Base-by-base conservation (phyloP, 2,113 vertebrate genomes). In the Tupaia tana region DNA sequence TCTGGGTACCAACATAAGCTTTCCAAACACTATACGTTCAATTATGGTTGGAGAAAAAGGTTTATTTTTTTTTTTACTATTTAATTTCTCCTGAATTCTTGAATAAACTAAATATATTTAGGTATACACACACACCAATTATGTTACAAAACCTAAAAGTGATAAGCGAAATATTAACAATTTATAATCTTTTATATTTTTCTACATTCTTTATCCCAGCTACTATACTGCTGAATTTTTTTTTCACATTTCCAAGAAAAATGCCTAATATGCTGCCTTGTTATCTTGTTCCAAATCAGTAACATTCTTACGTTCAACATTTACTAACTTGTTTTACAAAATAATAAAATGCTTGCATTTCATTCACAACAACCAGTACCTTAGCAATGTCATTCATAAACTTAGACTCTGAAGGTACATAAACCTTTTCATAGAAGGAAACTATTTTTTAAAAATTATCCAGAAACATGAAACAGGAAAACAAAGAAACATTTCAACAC, bases 201-300 rank as follows among this genome's bases (percentile, higher is more conserved):
- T 64, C 11, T 89, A 6, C 7, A 85, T 61, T 95, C 9, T 86
- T 95, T 4, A 94, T 15, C 15, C 14, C 78, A 93, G 31, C 9
- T 79, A n/a, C 61, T 74, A 83, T 29, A 80, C 12, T 66, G 54
- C 27, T 91, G 18, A 43, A 1, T 74, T 94, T 22, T 43, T 43
- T 43, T 80, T 88, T 93, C 29, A 94, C n/a, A 86, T 87, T 94
- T 93, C 54, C 43, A 73, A 89, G 22, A 34, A 93, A 93, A 92
- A 94, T 69, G 14, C 1, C 18, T 79, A 75, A 66, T 89, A 64
- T 67, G 27, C 25, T 81, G 67, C 6, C 18, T 78, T 22, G 4
- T 15, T 87, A 18, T 81, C 15, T 80, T 75, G n/a, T 74, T 94
- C 22, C 73, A 93, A 70, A 95, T 52, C 12, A 90, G 27, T 71